phyloP scores from a whole-genome alignment of 2,113 vertebrate genomes.

The Nannobrachium achirus region DNA sequence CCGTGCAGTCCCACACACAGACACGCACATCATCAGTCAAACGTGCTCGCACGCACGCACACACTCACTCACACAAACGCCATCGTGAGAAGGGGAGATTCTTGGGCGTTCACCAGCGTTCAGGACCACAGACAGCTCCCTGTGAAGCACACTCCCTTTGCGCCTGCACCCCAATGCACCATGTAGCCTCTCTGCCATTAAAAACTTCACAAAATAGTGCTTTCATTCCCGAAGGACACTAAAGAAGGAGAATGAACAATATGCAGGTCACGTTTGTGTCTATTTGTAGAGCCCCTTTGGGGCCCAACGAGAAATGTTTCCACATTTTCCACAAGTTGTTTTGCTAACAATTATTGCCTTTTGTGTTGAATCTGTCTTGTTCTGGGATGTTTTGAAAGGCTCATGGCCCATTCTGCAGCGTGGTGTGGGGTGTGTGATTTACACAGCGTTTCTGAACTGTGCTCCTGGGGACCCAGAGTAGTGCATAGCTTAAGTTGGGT shows the following conservation, averaged over 20 bases:
- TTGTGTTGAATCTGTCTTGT: too few relatives aligned
- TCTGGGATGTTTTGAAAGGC: too few relatives aligned
- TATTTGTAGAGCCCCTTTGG: too few relatives aligned
- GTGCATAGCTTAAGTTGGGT: too few relatives aligned
- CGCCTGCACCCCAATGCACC: not conserved
- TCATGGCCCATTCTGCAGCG: too few relatives aligned
- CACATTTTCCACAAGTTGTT: too few relatives aligned
- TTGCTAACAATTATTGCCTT: too few relatives aligned
- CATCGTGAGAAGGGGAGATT: conserved; percentile 5
- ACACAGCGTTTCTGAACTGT: too few relatives aligned
- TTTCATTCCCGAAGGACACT: not conserved
- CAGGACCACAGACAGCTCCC: conserved; percentile 65
- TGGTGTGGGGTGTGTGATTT: too few relatives aligned
- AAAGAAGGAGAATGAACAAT: not conserved
- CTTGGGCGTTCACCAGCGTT: conserved; percentile 62
- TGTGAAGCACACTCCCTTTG: not conserved
- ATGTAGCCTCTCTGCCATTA: not conserved
- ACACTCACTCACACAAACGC: not conserved
- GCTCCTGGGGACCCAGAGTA: too few relatives aligned
- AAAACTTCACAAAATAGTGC: not conserved
- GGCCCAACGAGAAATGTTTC: too few relatives aligned
- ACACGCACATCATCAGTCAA: not conserved
- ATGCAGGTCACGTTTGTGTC: not conserved
- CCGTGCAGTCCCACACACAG: not conserved
- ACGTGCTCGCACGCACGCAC: too few relatives aligned